phyloP scores from a whole-genome alignment of 2,113 vertebrate species.

The Polypterus bichir region DNA sequence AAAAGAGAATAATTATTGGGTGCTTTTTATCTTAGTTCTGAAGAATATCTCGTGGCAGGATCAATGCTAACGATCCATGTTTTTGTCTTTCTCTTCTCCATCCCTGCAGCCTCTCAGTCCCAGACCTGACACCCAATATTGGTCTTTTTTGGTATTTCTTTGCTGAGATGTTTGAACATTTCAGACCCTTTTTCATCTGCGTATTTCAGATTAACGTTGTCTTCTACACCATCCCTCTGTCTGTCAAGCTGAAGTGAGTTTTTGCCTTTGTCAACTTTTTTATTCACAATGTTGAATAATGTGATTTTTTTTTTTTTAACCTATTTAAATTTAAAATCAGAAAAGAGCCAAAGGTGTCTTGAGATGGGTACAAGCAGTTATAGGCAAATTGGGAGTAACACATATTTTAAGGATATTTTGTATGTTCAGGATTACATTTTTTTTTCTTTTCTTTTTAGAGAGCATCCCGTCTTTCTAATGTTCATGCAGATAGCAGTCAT shows the following conservation, averaged over 20 bases:
- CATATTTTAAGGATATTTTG: background rate
- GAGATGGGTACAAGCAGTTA: no score
- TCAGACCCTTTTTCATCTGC: constrained; percentile 92
- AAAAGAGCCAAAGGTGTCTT: no score
- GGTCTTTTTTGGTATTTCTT: constrained; percentile 99
- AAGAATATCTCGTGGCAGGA: no score
- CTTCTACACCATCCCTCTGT: constrained; percentile 91
- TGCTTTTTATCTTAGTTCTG: no score
- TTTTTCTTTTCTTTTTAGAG: constrained; percentile 44
- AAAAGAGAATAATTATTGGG: no score
- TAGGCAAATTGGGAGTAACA: no score
- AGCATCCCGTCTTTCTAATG: constrained; percentile 90
- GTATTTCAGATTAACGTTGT: constrained; percentile 98
- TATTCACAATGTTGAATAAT: background rate
- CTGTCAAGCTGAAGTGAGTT: constrained; percentile 89
- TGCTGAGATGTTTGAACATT: constrained; percentile 98
- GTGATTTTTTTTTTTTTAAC: no score
- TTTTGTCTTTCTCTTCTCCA: constrained; percentile 21
- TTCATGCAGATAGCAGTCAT: constrained; percentile 92
- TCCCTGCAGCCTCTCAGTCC: constrained; percentile 77
- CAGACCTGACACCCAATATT: constrained; percentile 92
- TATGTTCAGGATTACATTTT: constrained; percentile 5
- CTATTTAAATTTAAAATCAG: no score
- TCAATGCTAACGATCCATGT: no score
- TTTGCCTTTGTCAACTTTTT: background rate